Evolutionary conservation across 2,888 invertebrate species (phyloP).

Genomic region (Strigamia crassipes): DNA sequence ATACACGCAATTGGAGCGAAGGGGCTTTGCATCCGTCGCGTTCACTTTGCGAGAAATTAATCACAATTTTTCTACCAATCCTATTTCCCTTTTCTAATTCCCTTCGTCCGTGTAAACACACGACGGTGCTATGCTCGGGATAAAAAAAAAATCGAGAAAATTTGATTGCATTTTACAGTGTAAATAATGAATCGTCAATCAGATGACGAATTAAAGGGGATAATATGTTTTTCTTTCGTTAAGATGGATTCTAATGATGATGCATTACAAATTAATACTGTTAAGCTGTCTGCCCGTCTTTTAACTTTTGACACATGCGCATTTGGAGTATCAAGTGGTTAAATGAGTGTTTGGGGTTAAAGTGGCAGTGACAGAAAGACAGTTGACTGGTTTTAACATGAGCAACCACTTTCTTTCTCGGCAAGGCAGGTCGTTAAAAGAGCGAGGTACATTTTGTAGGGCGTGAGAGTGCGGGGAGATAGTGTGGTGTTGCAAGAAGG

Average conservation of each 20-base stretch:
- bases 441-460: slow-evolving; percentile 17
- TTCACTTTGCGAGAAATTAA: neutral
- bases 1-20: neutral
- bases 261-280: neutral
- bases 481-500: slow-evolving; percentile 29
- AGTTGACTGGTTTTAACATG: slow-evolving; percentile 31
- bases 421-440: slow-evolving; percentile 38
- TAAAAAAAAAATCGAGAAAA: neutral
- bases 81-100: neutral
- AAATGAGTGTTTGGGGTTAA: slow-evolving; percentile 41
- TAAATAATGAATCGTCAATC: too few species aligned
- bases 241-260: neutral
- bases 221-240: too few species aligned
- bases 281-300: neutral
- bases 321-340: neutral
- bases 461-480: neutral
- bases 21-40: slow-evolving; percentile 8
- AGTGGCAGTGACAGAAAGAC: slow-evolving; percentile 40
- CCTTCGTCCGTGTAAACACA: neutral
- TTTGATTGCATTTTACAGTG: neutral
- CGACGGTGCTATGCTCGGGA: neutral
- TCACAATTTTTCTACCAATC: neutral
- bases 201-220: too few species aligned
- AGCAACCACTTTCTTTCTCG: slow-evolving; percentile 23
- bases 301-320: neutral